phyloP scores from a whole-genome alignment of 2,113 vertebrate species.

The Phoenicopterus ruber region DNA sequence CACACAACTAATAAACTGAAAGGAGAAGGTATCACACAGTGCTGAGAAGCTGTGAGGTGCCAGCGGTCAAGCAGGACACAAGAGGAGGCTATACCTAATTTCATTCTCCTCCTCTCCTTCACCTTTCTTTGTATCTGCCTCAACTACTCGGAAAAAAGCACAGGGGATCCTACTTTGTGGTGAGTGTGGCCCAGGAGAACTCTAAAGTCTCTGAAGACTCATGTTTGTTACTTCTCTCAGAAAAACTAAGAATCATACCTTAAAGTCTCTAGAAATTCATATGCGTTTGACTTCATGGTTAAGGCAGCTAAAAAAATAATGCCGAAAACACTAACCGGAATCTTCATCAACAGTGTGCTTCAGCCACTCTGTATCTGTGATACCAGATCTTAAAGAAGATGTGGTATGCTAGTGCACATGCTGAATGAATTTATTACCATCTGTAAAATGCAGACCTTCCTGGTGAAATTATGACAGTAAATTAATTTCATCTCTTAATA shows the following conservation, averaged over 20 bases:
- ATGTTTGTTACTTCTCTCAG: neutral
- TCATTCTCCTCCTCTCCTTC: neutral
- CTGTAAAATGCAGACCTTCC: neutral
- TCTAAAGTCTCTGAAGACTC: neutral
- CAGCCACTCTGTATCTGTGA: neutral
- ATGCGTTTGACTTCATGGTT: neutral
- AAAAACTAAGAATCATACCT: neutral
- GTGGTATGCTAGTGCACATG: neutral
- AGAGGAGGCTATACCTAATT: neutral
- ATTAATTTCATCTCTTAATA: neutral
- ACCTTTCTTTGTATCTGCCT: neutral
- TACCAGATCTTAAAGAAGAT: neutral
- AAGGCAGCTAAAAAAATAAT: neutral
- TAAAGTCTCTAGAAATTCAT: neutral
- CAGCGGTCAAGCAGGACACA: fast-evolving
- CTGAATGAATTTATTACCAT: neutral
- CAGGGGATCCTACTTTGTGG: neutral
- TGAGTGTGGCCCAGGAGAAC: neutral
- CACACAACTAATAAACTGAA: neutral
- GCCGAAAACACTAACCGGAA: neutral
- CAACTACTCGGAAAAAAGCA: neutral
- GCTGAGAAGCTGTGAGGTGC: neutral
- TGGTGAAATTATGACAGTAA: neutral
- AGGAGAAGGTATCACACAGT: neutral
- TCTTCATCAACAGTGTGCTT: neutral